phyloP scores from a whole-genome alignment of 2,113 vertebrate species.

The Varanus salvator region DNA sequence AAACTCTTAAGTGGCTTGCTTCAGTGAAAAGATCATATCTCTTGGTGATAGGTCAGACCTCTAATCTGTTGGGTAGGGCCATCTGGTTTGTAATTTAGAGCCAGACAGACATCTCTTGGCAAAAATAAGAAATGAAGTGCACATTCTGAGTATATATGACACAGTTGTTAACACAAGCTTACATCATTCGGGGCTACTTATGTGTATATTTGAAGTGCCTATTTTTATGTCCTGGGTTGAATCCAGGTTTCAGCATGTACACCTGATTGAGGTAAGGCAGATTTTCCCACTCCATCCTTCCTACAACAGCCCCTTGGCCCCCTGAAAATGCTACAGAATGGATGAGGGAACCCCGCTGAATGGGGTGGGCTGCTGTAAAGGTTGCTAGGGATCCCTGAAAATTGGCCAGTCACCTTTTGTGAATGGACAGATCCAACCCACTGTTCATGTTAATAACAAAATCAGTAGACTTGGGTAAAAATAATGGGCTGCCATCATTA shows the following conservation, averaged over 20 bases:
- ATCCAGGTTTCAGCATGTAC: too few species aligned
- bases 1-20: constrained; percentile 1
- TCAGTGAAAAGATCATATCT: constrained; percentile 12
- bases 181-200: not conserved
- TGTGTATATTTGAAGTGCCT: not conserved
- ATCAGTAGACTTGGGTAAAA: not conserved
- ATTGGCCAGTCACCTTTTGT: too few species aligned
- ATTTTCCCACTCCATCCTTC: too few species aligned
- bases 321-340: too few species aligned
- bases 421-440: too few species aligned
- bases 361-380: too few species aligned
- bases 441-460: not conserved
- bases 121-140: not conserved
- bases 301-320: too few species aligned
- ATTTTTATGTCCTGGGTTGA: not conserved
- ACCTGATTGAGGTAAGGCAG: too few species aligned
- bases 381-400: too few species aligned
- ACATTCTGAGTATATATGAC: not conserved
- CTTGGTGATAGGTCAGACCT: constrained; percentile 35
- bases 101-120: not conserved
- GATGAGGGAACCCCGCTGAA: too few species aligned
- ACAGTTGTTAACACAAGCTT: not conserved
- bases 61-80: constrained; percentile 4
- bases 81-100: constrained; percentile 1
- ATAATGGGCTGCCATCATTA: not conserved